These are phyloP conservation scores for Eupithecia inturbata DNA, from an alignment of 2,888 invertebrate species.

Conservation along the genomic window DNA sequence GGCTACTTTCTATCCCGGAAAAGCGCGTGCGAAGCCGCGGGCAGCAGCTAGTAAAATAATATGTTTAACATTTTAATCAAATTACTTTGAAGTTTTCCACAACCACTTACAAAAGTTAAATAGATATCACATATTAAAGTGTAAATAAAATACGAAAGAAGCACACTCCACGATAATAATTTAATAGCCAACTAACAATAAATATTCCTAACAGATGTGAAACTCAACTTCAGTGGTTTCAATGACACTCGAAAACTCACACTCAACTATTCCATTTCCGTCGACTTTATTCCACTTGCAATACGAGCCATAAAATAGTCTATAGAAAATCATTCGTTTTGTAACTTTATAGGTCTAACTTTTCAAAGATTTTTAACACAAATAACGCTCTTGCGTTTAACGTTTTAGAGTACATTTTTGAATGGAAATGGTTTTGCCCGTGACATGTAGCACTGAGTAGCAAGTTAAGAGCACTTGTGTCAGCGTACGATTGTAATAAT, in stretches of 20 bases:
- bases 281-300: conserved; percentile 8
- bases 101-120: conserved; percentile 1
- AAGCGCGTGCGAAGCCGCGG: no score
- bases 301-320: conserved; percentile 5
- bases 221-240: conserved; percentile 4
- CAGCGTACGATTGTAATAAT: conserved; percentile 19
- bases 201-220: conserved; percentile 26
- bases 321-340: conserved; percentile 8
- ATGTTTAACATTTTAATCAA: no score
- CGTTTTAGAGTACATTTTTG: not conserved
- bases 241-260: conserved; percentile 13
- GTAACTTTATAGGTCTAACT: not conserved
- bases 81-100: conserved; percentile 5
- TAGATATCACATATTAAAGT: not conserved
- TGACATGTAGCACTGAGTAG: conserved; percentile 17
- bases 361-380: not conserved
- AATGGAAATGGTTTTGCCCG: not conserved
- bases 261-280: conserved; percentile 5
- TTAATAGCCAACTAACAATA: conserved; percentile 19
- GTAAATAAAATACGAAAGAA: conserved; percentile 4
- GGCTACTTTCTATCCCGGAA: no score
- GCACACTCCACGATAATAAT: conserved; percentile 4
- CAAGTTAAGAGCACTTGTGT: conserved; percentile 21
- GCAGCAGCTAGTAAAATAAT: no score
- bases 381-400: not conserved